These are phyloP conservation scores for Mya arenaria DNA, from an alignment of 1,140 invertebrate genomes.

Conservation along the genomic window DNA sequence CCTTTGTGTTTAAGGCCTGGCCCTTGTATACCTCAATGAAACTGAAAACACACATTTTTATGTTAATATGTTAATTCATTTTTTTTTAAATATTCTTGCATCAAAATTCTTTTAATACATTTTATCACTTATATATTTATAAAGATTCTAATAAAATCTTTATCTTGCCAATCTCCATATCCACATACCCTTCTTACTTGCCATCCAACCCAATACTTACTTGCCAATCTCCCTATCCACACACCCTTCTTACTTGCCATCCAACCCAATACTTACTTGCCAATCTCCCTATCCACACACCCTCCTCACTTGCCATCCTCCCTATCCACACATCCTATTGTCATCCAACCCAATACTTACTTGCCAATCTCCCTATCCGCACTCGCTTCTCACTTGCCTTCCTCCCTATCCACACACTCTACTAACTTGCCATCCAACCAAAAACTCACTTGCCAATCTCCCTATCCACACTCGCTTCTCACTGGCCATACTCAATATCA, in stretches of 20 bases:
- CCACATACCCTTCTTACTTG: constrained; percentile 64
- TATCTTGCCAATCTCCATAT: too few species aligned
- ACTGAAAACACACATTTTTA: constrained; percentile 70
- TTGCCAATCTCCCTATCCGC: constrained; percentile 76
- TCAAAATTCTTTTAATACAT: neutral
- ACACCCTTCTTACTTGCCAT: too few species aligned
- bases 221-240: constrained; percentile 77
- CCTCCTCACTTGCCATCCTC: constrained; percentile 76
- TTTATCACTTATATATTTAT: neutral
- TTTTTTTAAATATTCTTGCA: neutral
- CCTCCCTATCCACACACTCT: constrained; percentile 71
- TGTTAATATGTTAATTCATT: neutral
- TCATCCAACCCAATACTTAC: constrained; percentile 63
- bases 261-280: constrained; percentile 68
- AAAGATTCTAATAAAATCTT: neutral
- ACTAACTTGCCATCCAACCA: constrained; percentile 76
- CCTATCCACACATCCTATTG: constrained; percentile 75
- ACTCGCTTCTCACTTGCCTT: constrained; percentile 72
- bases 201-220: constrained; percentile 76
- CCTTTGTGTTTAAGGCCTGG: constrained; percentile 88
- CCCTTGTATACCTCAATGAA: constrained; percentile 91
- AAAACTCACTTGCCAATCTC: constrained; percentile 74
- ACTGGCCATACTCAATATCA: constrained; percentile 77
- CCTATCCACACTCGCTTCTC: constrained; percentile 68
- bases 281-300: constrained; percentile 74